Evolutionary conservation across 2,113 vertebrate species (phyloP).

Genomic region (Arenaria interpres): DNA sequence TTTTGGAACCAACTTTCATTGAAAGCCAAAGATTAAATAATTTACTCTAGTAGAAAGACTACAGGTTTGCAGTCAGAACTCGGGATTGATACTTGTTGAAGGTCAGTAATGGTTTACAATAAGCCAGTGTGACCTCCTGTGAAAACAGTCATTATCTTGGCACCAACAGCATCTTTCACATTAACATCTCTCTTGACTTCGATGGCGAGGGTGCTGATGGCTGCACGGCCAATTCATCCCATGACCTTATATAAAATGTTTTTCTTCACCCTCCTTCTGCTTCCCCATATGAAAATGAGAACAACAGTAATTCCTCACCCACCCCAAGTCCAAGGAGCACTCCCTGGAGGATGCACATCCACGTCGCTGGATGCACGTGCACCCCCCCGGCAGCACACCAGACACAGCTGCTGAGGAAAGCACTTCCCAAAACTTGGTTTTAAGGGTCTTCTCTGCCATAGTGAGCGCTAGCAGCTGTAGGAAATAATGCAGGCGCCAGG

Average conservation of each 20-base stretch:
- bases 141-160: not conserved
- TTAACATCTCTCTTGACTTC: not conserved
- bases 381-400: not conserved
- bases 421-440: not conserved
- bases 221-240: not conserved
- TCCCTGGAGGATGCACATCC: rapidly evolving
- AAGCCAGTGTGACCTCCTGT: not conserved
- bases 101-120: not conserved
- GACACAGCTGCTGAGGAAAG: not conserved
- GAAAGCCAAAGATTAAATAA: slow-evolving; percentile 56
- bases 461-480: slow-evolving; percentile 1
- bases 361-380: rapidly evolving
- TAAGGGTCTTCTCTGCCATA: not conserved
- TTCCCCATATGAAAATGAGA: not conserved
- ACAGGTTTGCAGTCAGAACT: slow-evolving; percentile 12
- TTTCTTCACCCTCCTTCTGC: not conserved
- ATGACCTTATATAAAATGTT: not conserved
- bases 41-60: not conserved
- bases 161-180: rapidly evolving
- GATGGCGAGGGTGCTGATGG: not conserved
- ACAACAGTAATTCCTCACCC: not conserved
- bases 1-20: slow-evolving; percentile 26
- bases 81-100: not conserved
- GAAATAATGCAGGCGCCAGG: not conserved
- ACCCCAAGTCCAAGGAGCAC: not conserved